phyloP scores from a whole-genome alignment of 2,888 invertebrate species.

The Pimpla rufipes region DNA sequence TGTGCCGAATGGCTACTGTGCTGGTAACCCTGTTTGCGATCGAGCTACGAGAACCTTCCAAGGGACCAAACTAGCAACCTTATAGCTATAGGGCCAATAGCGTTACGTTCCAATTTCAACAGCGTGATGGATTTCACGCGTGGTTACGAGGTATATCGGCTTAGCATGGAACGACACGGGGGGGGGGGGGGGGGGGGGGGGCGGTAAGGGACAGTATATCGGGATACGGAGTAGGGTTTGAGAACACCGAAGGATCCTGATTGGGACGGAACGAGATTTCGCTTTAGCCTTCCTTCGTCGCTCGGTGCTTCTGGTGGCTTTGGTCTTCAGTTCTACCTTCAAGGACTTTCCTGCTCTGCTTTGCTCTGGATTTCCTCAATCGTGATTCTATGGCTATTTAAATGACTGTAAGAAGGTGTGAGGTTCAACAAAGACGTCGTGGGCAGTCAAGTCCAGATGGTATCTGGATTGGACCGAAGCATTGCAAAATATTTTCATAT shows the following conservation, averaged over 20 bases:
- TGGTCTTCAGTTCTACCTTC: conserved; percentile 29
- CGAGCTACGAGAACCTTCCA: conserved; percentile 21
- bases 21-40: conserved; percentile 21
- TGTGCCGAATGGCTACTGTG: background rate
- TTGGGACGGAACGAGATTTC: conserved; percentile 72
- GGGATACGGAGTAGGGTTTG: conserved; percentile 38
- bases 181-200: background rate
- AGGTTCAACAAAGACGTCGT: background rate
- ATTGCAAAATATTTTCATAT: background rate
- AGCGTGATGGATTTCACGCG: conserved; percentile 76
- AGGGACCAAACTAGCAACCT: conserved; percentile 41
- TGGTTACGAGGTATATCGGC: conserved; percentile 55
- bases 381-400: conserved; percentile 3
- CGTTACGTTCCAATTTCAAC: conserved; percentile 80
- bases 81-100: conserved; percentile 69
- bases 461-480: background rate
- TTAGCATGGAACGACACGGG: conserved; percentile 42
- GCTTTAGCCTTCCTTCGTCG: conserved; percentile 52
- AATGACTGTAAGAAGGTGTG: background rate
- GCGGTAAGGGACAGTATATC: conserved; percentile 42
- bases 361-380: conserved; percentile 5
- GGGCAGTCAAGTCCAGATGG: background rate
- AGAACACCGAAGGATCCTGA: conserved; percentile 67
- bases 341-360: conserved; percentile 37
- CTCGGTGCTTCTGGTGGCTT: conserved; percentile 39